Conservation (phyloP, 1,140 invertebrate species). For the Zaprionus davidi region DNA sequence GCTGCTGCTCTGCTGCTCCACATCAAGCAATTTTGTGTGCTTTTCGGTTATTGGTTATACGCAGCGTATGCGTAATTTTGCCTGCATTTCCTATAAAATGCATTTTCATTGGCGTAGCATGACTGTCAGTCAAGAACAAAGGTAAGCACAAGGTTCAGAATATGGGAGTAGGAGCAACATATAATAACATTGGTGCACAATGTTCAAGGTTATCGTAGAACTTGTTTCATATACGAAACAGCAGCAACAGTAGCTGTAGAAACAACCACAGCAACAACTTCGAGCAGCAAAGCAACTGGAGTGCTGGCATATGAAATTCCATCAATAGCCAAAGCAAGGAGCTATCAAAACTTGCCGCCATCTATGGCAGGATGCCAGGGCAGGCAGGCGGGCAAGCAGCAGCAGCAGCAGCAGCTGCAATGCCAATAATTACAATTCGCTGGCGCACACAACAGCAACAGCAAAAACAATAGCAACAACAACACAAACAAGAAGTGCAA, state of each 20-base stretch:
- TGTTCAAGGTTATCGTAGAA: constrained; percentile 20
- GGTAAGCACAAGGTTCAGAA: neutral
- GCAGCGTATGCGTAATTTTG: constrained; percentile 55
- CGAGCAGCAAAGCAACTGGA: constrained; percentile 45
- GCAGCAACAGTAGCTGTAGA: constrained; percentile 1
- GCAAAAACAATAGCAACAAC: constrained; percentile 19
- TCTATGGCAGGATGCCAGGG: constrained; percentile 4
- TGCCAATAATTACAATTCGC: constrained; percentile 75
- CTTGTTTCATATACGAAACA: neutral
- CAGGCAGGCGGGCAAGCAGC: constrained; percentile 16
- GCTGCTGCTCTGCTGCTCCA: constrained; percentile 17
- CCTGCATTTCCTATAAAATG: constrained; percentile 11
- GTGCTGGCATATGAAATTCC: constrained; percentile 70
- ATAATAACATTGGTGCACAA: constrained; percentile 22
- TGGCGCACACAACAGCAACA: constrained; percentile 35
- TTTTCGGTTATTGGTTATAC: constrained; percentile 49
- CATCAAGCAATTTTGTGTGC: constrained; percentile 36
- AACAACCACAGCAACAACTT: constrained; percentile 23
- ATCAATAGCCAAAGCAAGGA: constrained; percentile 56
- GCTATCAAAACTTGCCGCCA: constrained; percentile 26
- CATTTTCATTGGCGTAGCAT: constrained; percentile 14
- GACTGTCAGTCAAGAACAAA: neutral
- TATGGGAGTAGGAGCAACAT: neutral
- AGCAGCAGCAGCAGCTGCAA: constrained; percentile 47
- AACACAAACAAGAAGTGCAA: neutral